Evolutionary conservation across 2,797 vertebrate species (phyloP), one percentile per base, ranked within the genome.

Genomic region (Crenuchus spilurus): DNA sequence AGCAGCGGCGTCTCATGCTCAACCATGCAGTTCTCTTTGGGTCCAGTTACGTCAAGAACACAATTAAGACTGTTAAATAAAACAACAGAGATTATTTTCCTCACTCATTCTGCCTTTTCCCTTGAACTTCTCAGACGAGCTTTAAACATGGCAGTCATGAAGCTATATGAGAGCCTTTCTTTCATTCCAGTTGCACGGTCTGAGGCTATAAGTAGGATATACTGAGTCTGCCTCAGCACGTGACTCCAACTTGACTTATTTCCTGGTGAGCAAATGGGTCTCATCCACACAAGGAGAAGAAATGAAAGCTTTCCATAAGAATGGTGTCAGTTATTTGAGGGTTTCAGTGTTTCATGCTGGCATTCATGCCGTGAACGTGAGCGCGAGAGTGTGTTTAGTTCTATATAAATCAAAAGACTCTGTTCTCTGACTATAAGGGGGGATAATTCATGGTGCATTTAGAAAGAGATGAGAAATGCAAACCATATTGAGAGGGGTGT

Each of bases 371-470:
- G 42, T 39, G 33, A 63, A 61, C 73, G 63, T 42, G 33, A 35
- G 24, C 14, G 37, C 22, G 41, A 18, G 42, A 63, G 24, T 68
- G 67, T 62, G 37, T 75, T 77, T 41, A 46, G 18, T 24, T 14
- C 16, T 60, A n/a, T 79, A 37, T 55, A 72, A 37, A 62, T 76
- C 65, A 70, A 66, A 35, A 52, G 60, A 20, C 14, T 60, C 42
- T 37, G 2, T 68, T 77, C 41, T 72, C 70, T 64, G 77, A 78
- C 79, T 82, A 82, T 74, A 83, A 85, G 77, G 78, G 55, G 30
- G 82, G 75, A 86, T 83, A 85, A 84, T 87, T 88, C 80, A 89
- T 82, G 81, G 79, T 83, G 74, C 83, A 85, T 89, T 87, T 84
- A 88, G 74, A 75, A 68, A 31, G 67, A 83, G 62, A 81, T 60